Percentiles rank a stretch among this genome's conserved stretches.
Evolutionary conservation across 2,888 invertebrate species (phyloP).

Genomic region (Leuctra nigra): DNA sequence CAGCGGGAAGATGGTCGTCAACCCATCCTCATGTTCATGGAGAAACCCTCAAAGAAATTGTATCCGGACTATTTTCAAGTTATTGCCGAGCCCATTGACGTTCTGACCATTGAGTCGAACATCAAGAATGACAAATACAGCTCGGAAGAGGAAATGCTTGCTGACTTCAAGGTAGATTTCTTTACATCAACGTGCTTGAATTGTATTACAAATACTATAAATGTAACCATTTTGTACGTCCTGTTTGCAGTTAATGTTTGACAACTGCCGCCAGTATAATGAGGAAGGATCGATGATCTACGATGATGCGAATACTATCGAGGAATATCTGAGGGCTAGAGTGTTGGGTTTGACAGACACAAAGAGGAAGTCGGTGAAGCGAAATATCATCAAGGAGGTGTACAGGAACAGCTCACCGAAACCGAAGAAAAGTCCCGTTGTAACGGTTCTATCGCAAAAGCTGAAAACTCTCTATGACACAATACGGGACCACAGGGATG

Average conservation of each 20-base stretch:
- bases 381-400: neutral
- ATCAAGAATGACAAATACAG: slow-evolving; percentile 67
- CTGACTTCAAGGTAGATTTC: slow-evolving; percentile 49
- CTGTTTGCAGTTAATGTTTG: slow-evolving; percentile 82
- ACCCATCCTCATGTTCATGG: slow-evolving; percentile 90
- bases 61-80: slow-evolving; percentile 92
- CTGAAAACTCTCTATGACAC: slow-evolving; percentile 81
- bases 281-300: slow-evolving; percentile 94
- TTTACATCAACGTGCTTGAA: neutral
- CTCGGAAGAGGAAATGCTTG: slow-evolving; percentile 51
- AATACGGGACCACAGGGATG: slow-evolving; percentile 80
- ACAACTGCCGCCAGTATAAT: slow-evolving; percentile 94
- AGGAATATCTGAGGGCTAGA: slow-evolving; percentile 76
- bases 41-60: slow-evolving; percentile 89
- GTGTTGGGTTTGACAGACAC: slow-evolving; percentile 41
- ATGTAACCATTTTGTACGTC: neutral
- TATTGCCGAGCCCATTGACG: slow-evolving; percentile 89
- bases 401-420: slow-evolving; percentile 36
- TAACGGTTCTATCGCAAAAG: slow-evolving; percentile 59
- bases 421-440: slow-evolving; percentile 45
- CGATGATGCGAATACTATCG: slow-evolving; percentile 85
- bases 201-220: neutral
- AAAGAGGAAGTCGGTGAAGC: slow-evolving; percentile 6
- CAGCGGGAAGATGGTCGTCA: slow-evolving; percentile 71
- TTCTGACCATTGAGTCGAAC: slow-evolving; percentile 87